Evolutionary conservation across 1,140 invertebrate species (phyloP).

Genomic region (Protaetia brevitarsis): DNA sequence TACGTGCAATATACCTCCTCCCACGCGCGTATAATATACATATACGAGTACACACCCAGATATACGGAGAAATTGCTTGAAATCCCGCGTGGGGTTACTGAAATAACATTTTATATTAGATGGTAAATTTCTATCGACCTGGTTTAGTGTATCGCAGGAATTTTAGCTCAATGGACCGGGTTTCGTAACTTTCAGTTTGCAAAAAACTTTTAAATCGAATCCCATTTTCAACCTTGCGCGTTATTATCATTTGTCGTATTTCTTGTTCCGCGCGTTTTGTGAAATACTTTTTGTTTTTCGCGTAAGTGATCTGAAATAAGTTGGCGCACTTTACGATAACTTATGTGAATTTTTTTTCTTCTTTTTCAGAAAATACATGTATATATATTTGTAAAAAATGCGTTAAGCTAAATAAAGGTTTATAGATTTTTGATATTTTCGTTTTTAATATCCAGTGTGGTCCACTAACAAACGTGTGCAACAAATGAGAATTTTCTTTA

Average conservation of each 20-base stretch:
- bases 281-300: no score
- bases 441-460: no score
- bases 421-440: no score
- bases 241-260: constrained; percentile 1
- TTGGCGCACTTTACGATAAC: no score
- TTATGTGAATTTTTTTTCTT: no score
- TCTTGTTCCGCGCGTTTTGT: background rate
- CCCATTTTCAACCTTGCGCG: background rate
- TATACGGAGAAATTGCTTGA: background rate
- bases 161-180: background rate
- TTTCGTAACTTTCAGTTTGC: background rate
- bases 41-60: background rate
- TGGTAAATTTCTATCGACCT: constrained; percentile 7
- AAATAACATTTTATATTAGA: constrained; percentile 2
- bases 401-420: no score
- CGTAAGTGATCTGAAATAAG: no score
- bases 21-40: background rate
- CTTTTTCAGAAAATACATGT: no score
- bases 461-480: no score
- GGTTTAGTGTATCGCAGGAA: constrained; percentile 1
- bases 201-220: constrained; percentile 2
- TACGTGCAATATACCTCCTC: background rate
- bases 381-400: no score
- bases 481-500: no score
- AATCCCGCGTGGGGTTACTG: background rate